Conservation (phyloP, 2,888 invertebrate genomes). For the Spilosoma lubricipeda region DNA sequence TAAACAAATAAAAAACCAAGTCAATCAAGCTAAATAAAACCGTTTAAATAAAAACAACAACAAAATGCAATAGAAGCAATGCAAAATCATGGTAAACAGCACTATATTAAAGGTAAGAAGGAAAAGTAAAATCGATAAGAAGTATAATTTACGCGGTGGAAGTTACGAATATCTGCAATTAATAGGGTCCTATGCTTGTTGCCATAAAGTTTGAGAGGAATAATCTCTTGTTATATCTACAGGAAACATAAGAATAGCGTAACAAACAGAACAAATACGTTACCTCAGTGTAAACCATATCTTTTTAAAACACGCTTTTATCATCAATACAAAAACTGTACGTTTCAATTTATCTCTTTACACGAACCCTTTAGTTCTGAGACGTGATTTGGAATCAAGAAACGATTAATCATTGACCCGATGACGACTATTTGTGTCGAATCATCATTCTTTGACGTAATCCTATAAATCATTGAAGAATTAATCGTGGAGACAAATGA, state of each 20-base stretch:
- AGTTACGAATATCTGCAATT: no score
- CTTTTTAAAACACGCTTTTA: constrained; percentile 26
- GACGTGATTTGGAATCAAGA: constrained; percentile 57
- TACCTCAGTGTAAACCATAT: constrained; percentile 15
- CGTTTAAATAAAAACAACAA: no score
- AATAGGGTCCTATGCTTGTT: no score
- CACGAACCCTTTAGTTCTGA: constrained; percentile 31
- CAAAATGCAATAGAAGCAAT: no score
- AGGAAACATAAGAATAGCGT: not conserved
- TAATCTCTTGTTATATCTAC: no score
- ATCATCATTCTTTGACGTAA: constrained; percentile 65
- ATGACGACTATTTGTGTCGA: constrained; percentile 61
- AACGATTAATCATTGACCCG: constrained; percentile 68
- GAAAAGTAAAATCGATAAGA: no score
- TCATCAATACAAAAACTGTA: constrained; percentile 34
- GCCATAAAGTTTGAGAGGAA: no score
- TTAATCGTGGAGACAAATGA: constrained; percentile 59
- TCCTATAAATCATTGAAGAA: constrained; percentile 52
- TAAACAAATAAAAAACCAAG: no score
- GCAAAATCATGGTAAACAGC: no score
- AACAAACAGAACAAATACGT: not conserved
- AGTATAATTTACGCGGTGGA: no score
- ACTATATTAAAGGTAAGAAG: no score
- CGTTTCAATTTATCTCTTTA: constrained; percentile 42
- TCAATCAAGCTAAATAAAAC: no score